Evolutionary conservation across 35 echinoderm and acorn worm genomes (phyloP), one percentile per base, ranked within the genome.

Genomic region (Apostichopus japonicus): DNA sequence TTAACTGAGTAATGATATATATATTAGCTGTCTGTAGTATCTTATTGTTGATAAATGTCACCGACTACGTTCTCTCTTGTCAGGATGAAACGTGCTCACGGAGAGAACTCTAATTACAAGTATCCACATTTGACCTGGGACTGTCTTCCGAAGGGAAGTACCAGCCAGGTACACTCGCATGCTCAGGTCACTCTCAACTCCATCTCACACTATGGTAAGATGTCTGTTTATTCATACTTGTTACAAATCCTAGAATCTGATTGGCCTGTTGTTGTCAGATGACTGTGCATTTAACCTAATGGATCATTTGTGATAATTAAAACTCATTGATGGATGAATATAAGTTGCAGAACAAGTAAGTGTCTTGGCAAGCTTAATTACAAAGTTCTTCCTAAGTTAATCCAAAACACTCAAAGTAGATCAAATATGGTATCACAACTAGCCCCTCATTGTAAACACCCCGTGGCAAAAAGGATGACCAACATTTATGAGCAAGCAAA

Each of bases 121-220:
- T 87, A 22, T 56, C 84, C 84, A 10, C 84, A 87, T 19, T 56
- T 87, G 53, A 87, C 84, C 4, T 87, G 84, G 84, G 84, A 87
- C 56, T 87, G 84, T 67, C 84, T 87, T 10, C 84, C 84, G 8
- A 87, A 87, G 24, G 84, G 84, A 71, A 87, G 84, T 87, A 27
- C 84, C 6, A 87, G 84, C 56, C 84, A 87, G 22, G 56, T 87
- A 22, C 84, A 87, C 22, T 24, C 54, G 16, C 84, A 87, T 87
- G 84, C 84, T 8, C 84, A 87, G 22, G 56, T 87, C 10, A 87
- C 63, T 2, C 84, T 87, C 58, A 87, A 62, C 56, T 58, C 54
- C 23, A 10, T 58, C 23, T 19, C 56, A 4, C 84, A 87, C 57
- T 87, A 87, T 87, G 84, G 84, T 87, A 71, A 87, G 23, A 23